Conservation (phyloP, 2,113 vertebrate genomes). For the Hystrix cristata region DNA sequence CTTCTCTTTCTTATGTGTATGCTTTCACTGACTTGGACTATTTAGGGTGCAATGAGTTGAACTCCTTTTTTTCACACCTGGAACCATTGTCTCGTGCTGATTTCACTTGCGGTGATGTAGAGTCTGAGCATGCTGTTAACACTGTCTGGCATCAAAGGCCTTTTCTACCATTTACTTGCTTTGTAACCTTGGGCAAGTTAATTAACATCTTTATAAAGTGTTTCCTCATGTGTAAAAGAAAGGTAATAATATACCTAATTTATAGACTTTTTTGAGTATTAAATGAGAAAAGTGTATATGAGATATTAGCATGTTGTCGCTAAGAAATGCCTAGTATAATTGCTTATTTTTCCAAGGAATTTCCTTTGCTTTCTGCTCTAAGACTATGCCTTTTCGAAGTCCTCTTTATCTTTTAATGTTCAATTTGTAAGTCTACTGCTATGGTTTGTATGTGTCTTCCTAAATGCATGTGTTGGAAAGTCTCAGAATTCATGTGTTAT, state of each 20-base stretch:
- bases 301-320: neutral
- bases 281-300: neutral
- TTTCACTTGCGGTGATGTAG: neutral
- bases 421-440: neutral
- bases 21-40: neutral
- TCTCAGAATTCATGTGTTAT: neutral
- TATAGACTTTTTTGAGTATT: slow-evolving; percentile 20
- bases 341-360: neutral
- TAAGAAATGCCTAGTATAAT: slow-evolving; percentile 20
- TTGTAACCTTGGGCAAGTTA: slow-evolving; percentile 45
- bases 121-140: neutral
- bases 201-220: slow-evolving; percentile 27
- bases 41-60: neutral
- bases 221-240: slow-evolving; percentile 37
- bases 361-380: neutral
- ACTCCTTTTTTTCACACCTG: neutral
- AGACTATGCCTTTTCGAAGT: slow-evolving; percentile 16
- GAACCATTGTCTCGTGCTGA: neutral
- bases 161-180: slow-evolving; percentile 25
- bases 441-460: neutral
- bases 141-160: slow-evolving; percentile 29
- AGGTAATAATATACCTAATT: slow-evolving; percentile 9
- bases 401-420: neutral
- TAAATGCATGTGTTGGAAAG: neutral
- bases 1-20: neutral